phyloP scores from a whole-genome alignment of 2,888 invertebrate species.

The Ormyrus nitidulus region DNA sequence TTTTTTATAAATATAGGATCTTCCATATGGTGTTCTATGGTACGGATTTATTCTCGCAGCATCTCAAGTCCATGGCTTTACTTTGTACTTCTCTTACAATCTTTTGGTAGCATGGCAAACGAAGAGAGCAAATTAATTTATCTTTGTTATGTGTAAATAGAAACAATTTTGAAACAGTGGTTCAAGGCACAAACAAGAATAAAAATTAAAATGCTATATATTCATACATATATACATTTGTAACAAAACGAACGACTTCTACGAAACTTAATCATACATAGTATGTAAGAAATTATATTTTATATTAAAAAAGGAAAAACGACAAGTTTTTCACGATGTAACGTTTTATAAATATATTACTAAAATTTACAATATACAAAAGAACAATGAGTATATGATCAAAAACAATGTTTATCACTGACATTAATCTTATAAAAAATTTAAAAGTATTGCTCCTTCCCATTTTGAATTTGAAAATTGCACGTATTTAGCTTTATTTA shows the following conservation, averaged over 20 bases:
- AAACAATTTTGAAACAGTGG: conserved; percentile 34
- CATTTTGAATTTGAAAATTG: too few species aligned
- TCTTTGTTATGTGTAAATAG: conserved; percentile 49
- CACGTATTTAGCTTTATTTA: too few species aligned
- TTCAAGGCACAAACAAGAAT: conserved; percentile 47
- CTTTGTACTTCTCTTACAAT: conserved; percentile 89
- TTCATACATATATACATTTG: conserved; percentile 39
- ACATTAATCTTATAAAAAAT: too few species aligned
- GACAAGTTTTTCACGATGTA: conserved; percentile 35
- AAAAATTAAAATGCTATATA: conserved; percentile 52
- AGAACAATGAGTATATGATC: not conserved
- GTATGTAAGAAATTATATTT: conserved; percentile 56
- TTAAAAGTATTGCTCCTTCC: too few species aligned
- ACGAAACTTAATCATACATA: conserved; percentile 40
- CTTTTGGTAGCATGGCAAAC: conserved; percentile 90
- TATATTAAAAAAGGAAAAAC: conserved; percentile 49
- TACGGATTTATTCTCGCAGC: conserved; percentile 92
- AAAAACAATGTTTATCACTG: too few species aligned
- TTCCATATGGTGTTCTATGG: conserved; percentile 95
- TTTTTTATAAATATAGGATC: conserved; percentile 80
- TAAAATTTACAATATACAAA: conserved; percentile 12
- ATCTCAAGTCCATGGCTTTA: conserved; percentile 92
- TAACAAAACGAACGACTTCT: conserved; percentile 29
- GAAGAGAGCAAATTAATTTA: conserved; percentile 82
- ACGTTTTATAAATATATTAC: conserved; percentile 46